phyloP scores from a whole-genome alignment of 1,140 invertebrate genomes.

The Ostrea denselamellosa region DNA sequence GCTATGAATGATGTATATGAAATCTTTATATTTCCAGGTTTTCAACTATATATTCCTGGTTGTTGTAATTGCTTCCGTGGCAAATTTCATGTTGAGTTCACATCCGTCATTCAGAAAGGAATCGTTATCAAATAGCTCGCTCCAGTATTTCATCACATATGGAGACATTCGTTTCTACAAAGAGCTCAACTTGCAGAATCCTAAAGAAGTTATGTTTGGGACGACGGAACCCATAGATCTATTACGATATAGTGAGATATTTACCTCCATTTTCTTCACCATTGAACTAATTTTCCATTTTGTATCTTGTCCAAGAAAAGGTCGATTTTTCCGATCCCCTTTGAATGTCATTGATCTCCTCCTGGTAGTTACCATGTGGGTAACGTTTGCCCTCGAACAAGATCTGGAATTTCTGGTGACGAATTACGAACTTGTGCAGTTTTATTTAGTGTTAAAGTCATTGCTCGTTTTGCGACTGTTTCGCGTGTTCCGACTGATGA shows the following conservation, averaged over 20 bases:
- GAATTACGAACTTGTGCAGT: slow-evolving; percentile 31
- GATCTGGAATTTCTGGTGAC: slow-evolving; percentile 1
- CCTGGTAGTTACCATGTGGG: slow-evolving; percentile 45
- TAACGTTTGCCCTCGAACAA: slow-evolving; percentile 15
- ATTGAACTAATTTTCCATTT: slow-evolving; percentile 46
- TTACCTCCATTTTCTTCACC: slow-evolving; percentile 43
- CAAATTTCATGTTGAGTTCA: slow-evolving; percentile 30
- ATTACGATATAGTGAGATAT: slow-evolving; percentile 3
- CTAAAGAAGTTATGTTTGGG: slow-evolving; percentile 39
- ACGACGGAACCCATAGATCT: not conserved
- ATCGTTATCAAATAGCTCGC: not conserved
- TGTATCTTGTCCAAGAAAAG: slow-evolving; percentile 42
- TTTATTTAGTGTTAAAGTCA: slow-evolving; percentile 42
- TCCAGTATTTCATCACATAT: not conserved
- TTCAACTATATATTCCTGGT: slow-evolving; percentile 43
- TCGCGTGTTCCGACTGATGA: slow-evolving; percentile 57
- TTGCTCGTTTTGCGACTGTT: slow-evolving; percentile 57
- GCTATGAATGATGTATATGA: not conserved
- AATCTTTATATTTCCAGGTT: slow-evolving; percentile 5
- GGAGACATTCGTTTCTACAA: not conserved
- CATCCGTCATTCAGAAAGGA: slow-evolving; percentile 14
- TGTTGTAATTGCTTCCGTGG: slow-evolving; percentile 44
- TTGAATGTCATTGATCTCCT: slow-evolving; percentile 46
- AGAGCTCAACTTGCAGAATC: slow-evolving; percentile 42
- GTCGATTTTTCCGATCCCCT: slow-evolving; percentile 22